phyloP scores from a whole-genome alignment of 2,888 invertebrate genomes.

The Agrypnus murinus region DNA sequence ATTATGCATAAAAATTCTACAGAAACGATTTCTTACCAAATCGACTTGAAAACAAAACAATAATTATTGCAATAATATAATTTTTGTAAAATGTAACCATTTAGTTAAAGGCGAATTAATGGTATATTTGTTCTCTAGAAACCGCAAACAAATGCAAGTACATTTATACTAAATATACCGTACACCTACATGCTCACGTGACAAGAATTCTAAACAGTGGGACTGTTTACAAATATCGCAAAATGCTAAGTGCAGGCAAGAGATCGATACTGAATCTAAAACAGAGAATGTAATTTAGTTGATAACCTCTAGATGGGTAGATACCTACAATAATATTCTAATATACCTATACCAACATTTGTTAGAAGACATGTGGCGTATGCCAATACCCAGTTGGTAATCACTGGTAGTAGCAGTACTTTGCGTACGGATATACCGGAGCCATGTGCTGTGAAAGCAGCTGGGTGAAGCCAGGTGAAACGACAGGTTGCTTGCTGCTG shows the following conservation, averaged over 20 bases:
- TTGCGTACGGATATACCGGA: constrained; percentile 30
- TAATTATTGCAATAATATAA: no score
- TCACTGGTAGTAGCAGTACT: background rate
- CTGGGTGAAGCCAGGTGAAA: constrained; percentile 62
- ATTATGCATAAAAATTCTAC: no score
- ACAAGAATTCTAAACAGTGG: background rate
- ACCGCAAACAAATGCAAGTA: constrained; percentile 4
- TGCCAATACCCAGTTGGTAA: constrained; percentile 9
- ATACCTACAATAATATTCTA: no score
- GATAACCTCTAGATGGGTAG: no score
- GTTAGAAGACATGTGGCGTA: constrained; percentile 10
- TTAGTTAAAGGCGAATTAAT: no score
- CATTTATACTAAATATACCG: constrained; percentile 16
- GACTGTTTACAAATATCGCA: no score
- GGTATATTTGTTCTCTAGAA: background rate
- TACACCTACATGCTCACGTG: constrained; percentile 1
- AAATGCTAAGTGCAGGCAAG: no score
- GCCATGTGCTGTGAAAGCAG: constrained; percentile 59
- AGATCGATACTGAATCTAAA: no score
- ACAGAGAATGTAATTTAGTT: no score
- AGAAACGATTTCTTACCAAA: no score
- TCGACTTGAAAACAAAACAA: no score
- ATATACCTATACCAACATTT: background rate
- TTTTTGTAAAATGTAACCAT: no score
- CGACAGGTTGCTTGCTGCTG: constrained; percentile 63